Evolutionary conservation across 30 jellyfish, hydroid and myxozoan species (phyloP), one percentile per base, ranked within the genome.

Genomic region (Aurelia sp.): DNA sequence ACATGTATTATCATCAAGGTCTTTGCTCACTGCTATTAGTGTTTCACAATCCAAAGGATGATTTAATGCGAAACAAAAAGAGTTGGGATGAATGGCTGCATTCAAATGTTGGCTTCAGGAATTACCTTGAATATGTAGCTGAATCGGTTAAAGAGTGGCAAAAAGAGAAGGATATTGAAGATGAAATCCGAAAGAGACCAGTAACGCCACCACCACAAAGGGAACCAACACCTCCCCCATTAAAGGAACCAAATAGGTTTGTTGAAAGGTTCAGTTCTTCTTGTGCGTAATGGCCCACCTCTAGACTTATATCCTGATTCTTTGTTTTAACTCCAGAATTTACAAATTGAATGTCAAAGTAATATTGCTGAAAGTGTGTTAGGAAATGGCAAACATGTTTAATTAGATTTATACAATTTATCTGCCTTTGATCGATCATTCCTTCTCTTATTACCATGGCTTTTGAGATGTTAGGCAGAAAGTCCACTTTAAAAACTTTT

Each of bases 71-170:
- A 60, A 94, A 78, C 80, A 66, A 53, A 9, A 55, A 51, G 24
- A 51, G 70, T 8, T 88, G 97, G 97, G 80, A 73, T 63, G 80
- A 89, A 15, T 94, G 99, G 99, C 87, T 94, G 18, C 99, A 94
- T 66, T 83, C 97, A 11, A 72, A 94, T 59, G 99, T 94, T 57
- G 99, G 99, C 67, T 88, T 88, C 77, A 73, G 95, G 62, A 93
- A 89, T 64, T 93, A 93, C 73, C 69, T 93, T 35, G 94, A 94
- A 10, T 76, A 72, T 63, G 92, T 94, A 13, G 96, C 97, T 4
- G 76, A 72, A 27, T 64, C 87, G 17, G 61, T 94, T 4, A 67
- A 81, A 13, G 95, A 84, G 10, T 94, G 99, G 99, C 92, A 93
- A 33, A 18, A 30, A 38, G 97, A 92, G 52, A 80, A 62, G 38